These are phyloP conservation scores for Pitangus sulphuratus DNA, from an alignment of 2,797 vertebrate genomes.

Conservation along the genomic window DNA sequence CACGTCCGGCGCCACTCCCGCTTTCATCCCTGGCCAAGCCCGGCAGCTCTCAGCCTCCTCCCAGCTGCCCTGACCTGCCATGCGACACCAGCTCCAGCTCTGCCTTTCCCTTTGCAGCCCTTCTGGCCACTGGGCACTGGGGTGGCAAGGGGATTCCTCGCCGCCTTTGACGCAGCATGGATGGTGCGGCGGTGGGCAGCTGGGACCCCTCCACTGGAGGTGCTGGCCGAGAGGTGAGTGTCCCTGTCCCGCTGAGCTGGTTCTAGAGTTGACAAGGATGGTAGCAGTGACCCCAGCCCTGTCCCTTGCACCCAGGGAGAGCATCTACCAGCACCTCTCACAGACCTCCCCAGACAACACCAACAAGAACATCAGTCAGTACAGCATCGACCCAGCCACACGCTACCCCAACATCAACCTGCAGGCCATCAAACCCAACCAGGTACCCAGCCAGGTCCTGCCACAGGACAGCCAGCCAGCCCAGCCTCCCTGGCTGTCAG, in stretches of 20 bases:
- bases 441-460: constrained; percentile 76
- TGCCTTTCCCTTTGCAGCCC: constrained; percentile 77
- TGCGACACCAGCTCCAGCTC: neutral
- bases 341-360: constrained; percentile 94
- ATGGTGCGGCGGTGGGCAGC: constrained; percentile 91
- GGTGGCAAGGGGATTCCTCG: constrained; percentile 91
- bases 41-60: neutral
- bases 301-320: constrained; percentile 80
- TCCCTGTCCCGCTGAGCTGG: accelerated
- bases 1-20: neutral
- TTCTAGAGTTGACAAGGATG: accelerated
- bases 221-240: constrained; percentile 89
- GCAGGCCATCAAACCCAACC: constrained; percentile 81
- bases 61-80: neutral
- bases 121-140: constrained; percentile 97
- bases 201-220: constrained; percentile 78
- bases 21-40: constrained; percentile 47
- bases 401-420: constrained; percentile 90
- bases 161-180: constrained; percentile 90
- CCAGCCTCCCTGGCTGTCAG: neutral
- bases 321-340: constrained; percentile 90
- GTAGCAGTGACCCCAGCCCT: neutral
- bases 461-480: neutral
- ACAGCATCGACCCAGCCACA: constrained; percentile 88
- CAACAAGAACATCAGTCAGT: constrained; percentile 85